Evolutionary conservation across 2,888 invertebrate genomes (phyloP).

Genomic region (Pammene aurita): DNA sequence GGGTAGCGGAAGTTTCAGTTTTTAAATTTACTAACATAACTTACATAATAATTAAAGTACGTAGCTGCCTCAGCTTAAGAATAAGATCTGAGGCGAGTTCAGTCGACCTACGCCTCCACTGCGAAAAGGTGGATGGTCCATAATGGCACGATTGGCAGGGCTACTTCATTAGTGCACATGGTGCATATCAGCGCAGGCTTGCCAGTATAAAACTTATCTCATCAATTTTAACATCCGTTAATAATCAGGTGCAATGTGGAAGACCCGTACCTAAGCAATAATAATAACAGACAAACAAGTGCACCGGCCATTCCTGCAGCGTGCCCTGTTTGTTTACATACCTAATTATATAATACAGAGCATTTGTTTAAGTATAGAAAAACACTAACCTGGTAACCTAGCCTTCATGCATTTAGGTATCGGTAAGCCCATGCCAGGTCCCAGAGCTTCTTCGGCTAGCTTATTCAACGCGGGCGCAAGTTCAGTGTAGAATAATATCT

Average conservation of each 20-base stretch:
- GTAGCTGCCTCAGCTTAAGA: no score
- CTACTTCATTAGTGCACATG: no score
- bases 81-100: no score
- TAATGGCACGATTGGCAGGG: no score
- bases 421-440: constrained; percentile 71
- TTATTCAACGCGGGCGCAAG: constrained; percentile 88
- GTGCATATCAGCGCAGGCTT: no score
- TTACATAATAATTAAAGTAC: no score
- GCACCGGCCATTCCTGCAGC: not conserved
- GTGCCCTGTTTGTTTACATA: not conserved
- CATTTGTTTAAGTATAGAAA: not conserved
- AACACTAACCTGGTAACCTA: constrained; percentile 81
- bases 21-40: not conserved
- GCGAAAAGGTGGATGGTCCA: no score
- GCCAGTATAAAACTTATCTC: not conserved
- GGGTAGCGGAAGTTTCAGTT: not conserved
- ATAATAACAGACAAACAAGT: no score
- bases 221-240: no score
- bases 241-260: no score
- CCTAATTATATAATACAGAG: not conserved
- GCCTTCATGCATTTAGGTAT: constrained; percentile 86
- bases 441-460: constrained; percentile 83
- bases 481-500: constrained; percentile 92
- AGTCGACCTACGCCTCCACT: no score
- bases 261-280: no score